Conservation (phyloP, 1,140 invertebrate genomes). For the Tetragonula clypearis region DNA sequence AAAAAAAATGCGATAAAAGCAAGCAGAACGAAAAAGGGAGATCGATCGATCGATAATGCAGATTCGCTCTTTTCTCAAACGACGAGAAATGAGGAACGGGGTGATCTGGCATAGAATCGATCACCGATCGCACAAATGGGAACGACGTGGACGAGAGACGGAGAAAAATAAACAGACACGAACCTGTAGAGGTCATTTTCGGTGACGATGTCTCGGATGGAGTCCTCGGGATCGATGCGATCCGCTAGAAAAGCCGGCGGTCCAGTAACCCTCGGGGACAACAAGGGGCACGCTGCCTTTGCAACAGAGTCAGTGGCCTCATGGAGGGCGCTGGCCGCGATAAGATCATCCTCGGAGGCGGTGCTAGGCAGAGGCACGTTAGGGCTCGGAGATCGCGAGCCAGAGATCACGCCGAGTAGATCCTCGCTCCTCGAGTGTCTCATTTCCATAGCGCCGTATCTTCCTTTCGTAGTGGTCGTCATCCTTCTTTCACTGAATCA, state of each 20-base stretch:
- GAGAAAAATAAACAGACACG: conserved; percentile 14
- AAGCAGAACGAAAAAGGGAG: too few species aligned
- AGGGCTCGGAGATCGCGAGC: conserved; percentile 71
- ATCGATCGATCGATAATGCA: too few species aligned
- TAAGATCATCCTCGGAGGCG: conserved; percentile 79
- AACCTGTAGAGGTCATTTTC: conserved; percentile 86
- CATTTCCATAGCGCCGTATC: conserved; percentile 77
- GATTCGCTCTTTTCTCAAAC: too few species aligned
- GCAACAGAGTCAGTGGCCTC: conserved; percentile 20
- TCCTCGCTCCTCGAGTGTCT: conserved; percentile 78
- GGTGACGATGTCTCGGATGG: conserved; percentile 85
- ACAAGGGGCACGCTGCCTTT: conserved; percentile 32
- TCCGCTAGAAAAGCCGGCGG: conserved; percentile 72
- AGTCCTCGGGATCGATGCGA: conserved; percentile 84
- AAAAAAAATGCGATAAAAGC: too few species aligned
- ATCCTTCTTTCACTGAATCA: conserved; percentile 7
- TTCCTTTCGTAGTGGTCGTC: conserved; percentile 41
- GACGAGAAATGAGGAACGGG: too few species aligned
- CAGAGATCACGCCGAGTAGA: conserved; percentile 67
- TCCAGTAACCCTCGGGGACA: conserved; percentile 57
- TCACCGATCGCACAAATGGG: too few species aligned
- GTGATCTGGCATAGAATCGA: too few species aligned
- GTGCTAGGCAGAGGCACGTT: conserved; percentile 57
- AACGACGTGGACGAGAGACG: too few species aligned
- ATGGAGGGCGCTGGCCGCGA: conserved; percentile 76